Base-by-base conservation (phyloP, 2,113 vertebrate genomes). In the Microcebus jonahi region DNA sequence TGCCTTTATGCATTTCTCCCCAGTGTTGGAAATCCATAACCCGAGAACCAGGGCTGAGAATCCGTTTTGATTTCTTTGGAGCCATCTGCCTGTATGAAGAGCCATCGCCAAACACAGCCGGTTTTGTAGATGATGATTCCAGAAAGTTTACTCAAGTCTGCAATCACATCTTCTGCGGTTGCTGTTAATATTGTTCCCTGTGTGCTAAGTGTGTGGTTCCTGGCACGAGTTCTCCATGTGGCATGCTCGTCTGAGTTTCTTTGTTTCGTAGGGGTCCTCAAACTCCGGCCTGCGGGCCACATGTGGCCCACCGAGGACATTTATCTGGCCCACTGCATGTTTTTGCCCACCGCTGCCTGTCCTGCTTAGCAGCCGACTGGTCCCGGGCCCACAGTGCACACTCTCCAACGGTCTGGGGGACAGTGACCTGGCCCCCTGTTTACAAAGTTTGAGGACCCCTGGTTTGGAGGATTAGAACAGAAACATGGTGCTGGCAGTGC, bases 71-170 rank as follows among this genome's bases (percentile, higher is more conserved):
- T 87, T 79, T 89, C 87, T 89, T 76, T 76, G 71, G 10, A 13
- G 77, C 55, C 36, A 34, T 90, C 73, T 89, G 87, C 86, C 96
- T 96, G 94, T 71, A 57, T 73, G 48, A 91, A 82, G 20, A 71
- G 2, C 11, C 29, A 18, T 94, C 17, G 15, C 27, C 77, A 86
- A 90, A 75, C 63, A 70, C 34, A 70, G 42, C 20, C 29, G 1
- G 48, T 87, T 96, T 84, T 93, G 65, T 63, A 57, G 23, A 68
- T 95, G 73, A 86, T 86, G 95, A 57, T 71, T 80, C 81, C 53
- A 53, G 67, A 85, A 71, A 84, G n/a, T 61, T 75, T 76, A 39
- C 42, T 91, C 17, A 68, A n/a, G 48, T 85, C 75, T 95, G 55
- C 73, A 89, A n/a, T 89, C 20, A 14, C 45, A 48, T 80, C 36